Evolutionary conservation across 2,113 vertebrate species (phyloP).

Genomic region (Triplophysa tibetana): DNA sequence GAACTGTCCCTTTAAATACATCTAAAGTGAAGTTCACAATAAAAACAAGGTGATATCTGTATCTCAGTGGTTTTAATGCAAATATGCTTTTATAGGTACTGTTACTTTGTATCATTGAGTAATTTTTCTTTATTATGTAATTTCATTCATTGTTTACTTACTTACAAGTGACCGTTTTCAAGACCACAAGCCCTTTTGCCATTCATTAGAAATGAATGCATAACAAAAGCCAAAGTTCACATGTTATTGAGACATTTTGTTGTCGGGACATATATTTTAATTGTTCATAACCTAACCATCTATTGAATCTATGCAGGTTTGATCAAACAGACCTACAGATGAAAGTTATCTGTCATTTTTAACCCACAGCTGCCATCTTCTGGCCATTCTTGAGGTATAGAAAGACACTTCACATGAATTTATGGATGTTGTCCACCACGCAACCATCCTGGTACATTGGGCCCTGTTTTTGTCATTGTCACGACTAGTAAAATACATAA

Average conservation of each 20-base stretch:
- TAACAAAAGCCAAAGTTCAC: no score
- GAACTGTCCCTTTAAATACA: no score
- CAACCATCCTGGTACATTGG: not conserved
- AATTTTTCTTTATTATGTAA: not conserved
- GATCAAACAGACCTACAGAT: not conserved
- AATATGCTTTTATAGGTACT: not conserved
- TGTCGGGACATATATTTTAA: not conserved
- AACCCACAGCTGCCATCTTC: conserved; percentile 54
- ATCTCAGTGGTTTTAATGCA: not conserved
- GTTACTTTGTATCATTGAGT: not conserved
- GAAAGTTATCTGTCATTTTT: conserved; percentile 27
- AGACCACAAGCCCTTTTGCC: not conserved
- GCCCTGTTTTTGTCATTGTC: not conserved
- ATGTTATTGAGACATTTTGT: no score
- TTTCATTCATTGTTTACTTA: not conserved
- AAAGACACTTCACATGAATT: not conserved
- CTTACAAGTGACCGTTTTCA: not conserved
- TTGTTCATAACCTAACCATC: not conserved
- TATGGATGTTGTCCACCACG: not conserved
- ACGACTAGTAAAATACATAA: not conserved
- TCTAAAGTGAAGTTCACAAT: no score
- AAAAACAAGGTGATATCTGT: no score
- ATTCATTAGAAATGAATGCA: no score
- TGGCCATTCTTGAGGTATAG: conserved; percentile 28
- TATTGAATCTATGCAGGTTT: not conserved